These are phyloP conservation scores for Mormyrus iriodes DNA, from an alignment of 2,113 vertebrate species.

Conservation along the genomic window DNA sequence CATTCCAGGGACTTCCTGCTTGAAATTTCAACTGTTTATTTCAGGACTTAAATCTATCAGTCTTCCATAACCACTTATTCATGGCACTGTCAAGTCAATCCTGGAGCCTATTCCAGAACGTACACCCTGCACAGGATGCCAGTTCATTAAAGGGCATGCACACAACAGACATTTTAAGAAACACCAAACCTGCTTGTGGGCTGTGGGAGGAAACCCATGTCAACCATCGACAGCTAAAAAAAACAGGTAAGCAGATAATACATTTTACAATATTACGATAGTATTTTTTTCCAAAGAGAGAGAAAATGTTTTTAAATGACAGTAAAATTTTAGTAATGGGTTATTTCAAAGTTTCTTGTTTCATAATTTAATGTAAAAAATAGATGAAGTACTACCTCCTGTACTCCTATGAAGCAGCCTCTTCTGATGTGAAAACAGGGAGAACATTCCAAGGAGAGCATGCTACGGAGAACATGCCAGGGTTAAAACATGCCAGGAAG, in stretches of 20 bases:
- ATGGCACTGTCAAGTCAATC: background rate
- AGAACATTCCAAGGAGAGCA: background rate
- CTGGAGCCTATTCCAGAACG: background rate
- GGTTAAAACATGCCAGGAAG: too few species aligned
- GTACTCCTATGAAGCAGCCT: background rate
- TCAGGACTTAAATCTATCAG: background rate
- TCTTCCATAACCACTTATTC: background rate
- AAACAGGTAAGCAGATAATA: background rate
- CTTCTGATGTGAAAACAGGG: background rate
- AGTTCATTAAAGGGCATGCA: background rate
- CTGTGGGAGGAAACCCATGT: background rate
- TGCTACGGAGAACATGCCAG: too few species aligned
- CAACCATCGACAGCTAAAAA: background rate
- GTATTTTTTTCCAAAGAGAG: background rate
- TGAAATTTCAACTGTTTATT: background rate
- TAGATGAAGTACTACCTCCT: background rate
- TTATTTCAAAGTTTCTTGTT: background rate
- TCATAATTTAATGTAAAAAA: background rate
- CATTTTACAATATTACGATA: background rate
- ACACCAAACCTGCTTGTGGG: background rate
- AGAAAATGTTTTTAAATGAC: background rate
- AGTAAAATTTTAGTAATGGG: background rate
- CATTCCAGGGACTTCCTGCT: background rate
- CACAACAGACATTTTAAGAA: background rate
- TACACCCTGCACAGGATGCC: background rate